A percentile compares a stretch with the other conserved stretches of the same genome.
phyloP scores from a whole-genome alignment of 2,888 invertebrate species.

The Carpatolechia fugitivella region DNA sequence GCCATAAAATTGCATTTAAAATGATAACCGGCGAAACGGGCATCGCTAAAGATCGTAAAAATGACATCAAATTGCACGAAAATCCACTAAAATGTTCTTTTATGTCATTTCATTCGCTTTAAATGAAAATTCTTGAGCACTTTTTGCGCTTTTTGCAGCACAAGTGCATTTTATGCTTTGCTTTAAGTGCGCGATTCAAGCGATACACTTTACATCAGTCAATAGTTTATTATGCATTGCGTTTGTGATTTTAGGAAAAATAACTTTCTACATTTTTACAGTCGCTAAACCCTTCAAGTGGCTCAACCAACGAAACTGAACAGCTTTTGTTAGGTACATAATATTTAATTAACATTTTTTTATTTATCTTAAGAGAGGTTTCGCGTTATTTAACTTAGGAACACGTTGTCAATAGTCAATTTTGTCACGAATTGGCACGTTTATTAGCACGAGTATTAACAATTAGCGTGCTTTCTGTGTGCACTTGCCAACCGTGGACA shows the following conservation, averaged over 20 bases:
- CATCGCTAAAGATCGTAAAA: conserved; percentile 1
- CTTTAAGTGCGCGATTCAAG: neutral
- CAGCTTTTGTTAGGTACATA: too few relatives aligned
- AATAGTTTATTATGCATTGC: neutral
- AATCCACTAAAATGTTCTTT: conserved; percentile 9
- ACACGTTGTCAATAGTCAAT: too few relatives aligned
- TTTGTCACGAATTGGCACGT: too few relatives aligned
- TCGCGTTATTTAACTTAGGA: too few relatives aligned
- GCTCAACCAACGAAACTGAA: too few relatives aligned
- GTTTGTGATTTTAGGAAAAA: neutral
- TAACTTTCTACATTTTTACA: too few relatives aligned
- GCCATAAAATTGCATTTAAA: neutral
- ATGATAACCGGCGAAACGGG: neutral
- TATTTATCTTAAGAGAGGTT: too few relatives aligned
- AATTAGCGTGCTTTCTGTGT: too few relatives aligned
- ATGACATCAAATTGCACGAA: conserved; percentile 10
- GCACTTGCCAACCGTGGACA: too few relatives aligned
- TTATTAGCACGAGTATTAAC: too few relatives aligned
- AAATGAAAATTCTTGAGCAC: neutral
- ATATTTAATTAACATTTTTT: too few relatives aligned
- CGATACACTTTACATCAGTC: neutral
- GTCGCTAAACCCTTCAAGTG: too few relatives aligned
- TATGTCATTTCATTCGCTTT: conserved; percentile 3
- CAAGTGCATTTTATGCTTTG: conserved; percentile 1
- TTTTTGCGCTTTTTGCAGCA: neutral